Evolutionary conservation across 2,888 invertebrate genomes (phyloP), one percentile per base, ranked within the genome.

Genomic region (Ormyrus pomaceus): DNA sequence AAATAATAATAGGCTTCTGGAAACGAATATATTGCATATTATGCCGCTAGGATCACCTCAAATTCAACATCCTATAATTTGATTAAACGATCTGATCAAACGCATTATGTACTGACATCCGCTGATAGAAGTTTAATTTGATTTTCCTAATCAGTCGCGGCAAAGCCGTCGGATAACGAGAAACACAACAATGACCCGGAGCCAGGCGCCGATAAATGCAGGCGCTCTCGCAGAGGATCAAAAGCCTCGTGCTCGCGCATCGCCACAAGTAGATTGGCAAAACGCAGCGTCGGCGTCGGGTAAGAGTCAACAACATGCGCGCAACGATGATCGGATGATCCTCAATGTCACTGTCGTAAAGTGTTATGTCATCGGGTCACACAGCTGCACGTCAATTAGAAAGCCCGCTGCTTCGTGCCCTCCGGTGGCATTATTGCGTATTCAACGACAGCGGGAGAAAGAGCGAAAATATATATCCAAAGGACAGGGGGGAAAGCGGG

Each of bases 301-400:
- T 65, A 55, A 58, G 75, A 66, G 66, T 66, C 66, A 66, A 75
- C 75, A 66, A 19, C 19, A 19, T 19, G 65, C 50, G 58, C 69
- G 61, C 76, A 56, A 13, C 53, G 62, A 50, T 58, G 71, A 78
- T 72, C 58, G 77, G 72, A 78, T 66, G 77, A 78, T 78, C 74
- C 69, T 81, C 76, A 72, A 79, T 79, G 81, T 81, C 79, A 79
- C 13, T 72, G 79, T 68, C 70, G 79, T 73, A 77, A 80, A 82
- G 75, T 64, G 77, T 72, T 68, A 68, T 72, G 80, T 80, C 76
- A 80, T 73, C 64, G 68, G 59, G n/a, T 74, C 61, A 53, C 50
- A 50, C 45, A 8, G 19, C 51, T 64, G 64, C 64, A 66, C 64
- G 64, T 73, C 64, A 73, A 64, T 73, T 73, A 71, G 70, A 59